These are phyloP conservation scores for Thaleichthys pacificus DNA, from an alignment of 2,797 vertebrate species.

Conservation along the genomic window DNA sequence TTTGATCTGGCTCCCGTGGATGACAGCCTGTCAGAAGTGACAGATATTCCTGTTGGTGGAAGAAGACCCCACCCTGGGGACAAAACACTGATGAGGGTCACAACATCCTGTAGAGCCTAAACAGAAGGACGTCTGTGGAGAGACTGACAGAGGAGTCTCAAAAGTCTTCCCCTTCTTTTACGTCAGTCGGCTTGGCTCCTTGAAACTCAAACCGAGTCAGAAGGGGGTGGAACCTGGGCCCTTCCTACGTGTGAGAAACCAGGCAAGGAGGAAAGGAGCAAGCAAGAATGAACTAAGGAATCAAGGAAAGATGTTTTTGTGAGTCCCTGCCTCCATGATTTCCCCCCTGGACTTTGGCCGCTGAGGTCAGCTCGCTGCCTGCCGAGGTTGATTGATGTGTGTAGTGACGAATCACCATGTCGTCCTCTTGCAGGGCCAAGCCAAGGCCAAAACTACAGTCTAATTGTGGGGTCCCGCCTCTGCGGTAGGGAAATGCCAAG, in stretches of 20 bases:
- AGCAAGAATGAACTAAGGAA: not conserved
- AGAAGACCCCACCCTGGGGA: constrained; percentile 10
- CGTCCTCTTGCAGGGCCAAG: constrained; percentile 35
- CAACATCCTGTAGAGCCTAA: constrained; percentile 17
- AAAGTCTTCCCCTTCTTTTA: no score
- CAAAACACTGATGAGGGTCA: constrained; percentile 33
- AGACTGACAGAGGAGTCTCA: no score
- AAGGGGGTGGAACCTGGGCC: not conserved
- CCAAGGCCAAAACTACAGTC: constrained; percentile 53
- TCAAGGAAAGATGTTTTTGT: constrained; percentile 33
- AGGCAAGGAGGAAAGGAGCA: not conserved
- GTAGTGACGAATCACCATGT: constrained; percentile 63
- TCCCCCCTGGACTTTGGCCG: constrained; percentile 40
- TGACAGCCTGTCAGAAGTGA: constrained; percentile 31
- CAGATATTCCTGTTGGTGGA: constrained; percentile 16
- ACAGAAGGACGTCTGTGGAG: no score
- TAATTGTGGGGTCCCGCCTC: constrained; percentile 70
- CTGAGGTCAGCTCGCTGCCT: constrained; percentile 43
- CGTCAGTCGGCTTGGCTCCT: no score
- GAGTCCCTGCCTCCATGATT: not conserved
- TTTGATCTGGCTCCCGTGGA: constrained; percentile 3
- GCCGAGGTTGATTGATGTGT: constrained; percentile 59
- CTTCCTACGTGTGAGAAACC: not conserved
- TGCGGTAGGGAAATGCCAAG: constrained; percentile 62
- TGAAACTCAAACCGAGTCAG: not conserved